Conservation (phyloP, 2,888 invertebrate genomes). For the Drosophila recens region DNA sequence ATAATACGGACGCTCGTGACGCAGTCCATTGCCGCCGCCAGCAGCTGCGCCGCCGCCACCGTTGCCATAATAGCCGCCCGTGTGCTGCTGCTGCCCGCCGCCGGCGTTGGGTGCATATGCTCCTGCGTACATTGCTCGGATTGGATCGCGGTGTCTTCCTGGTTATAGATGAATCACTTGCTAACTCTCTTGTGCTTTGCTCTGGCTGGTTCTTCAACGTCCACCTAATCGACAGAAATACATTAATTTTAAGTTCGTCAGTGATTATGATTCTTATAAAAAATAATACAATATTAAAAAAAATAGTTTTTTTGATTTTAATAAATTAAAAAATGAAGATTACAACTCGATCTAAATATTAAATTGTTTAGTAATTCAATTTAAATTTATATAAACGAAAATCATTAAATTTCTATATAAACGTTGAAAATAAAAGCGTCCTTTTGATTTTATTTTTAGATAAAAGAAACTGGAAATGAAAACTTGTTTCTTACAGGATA, state of each 20-base stretch:
- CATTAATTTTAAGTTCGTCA: neutral
- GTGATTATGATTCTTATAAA: too few relatives aligned
- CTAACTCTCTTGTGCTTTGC: neutral
- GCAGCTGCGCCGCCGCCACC: conserved; percentile 67
- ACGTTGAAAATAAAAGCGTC: too few relatives aligned
- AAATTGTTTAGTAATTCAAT: too few relatives aligned
- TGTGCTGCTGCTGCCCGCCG: conserved; percentile 78
- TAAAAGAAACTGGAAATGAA: too few relatives aligned
- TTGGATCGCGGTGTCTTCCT: conserved; percentile 5
- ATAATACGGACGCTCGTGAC: conserved; percentile 80
- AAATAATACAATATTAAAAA: too few relatives aligned
- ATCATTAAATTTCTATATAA: too few relatives aligned
- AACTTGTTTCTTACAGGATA: too few relatives aligned
- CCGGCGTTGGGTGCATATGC: conserved; percentile 80
- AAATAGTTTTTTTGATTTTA: too few relatives aligned
- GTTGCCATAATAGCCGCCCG: conserved; percentile 74
- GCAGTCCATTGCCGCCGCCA: conserved; percentile 71
- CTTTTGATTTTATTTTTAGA: too few relatives aligned
- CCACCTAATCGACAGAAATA: conserved; percentile 1
- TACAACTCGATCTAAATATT: too few relatives aligned
- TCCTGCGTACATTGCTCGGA: conserved; percentile 74
- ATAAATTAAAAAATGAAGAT: too few relatives aligned
- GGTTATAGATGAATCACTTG: neutral
- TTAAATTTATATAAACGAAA: too few relatives aligned
- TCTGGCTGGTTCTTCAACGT: conserved; percentile 13